phyloP scores from a whole-genome alignment of 2,797 vertebrate genomes.

The Corythornis leucogaster region DNA sequence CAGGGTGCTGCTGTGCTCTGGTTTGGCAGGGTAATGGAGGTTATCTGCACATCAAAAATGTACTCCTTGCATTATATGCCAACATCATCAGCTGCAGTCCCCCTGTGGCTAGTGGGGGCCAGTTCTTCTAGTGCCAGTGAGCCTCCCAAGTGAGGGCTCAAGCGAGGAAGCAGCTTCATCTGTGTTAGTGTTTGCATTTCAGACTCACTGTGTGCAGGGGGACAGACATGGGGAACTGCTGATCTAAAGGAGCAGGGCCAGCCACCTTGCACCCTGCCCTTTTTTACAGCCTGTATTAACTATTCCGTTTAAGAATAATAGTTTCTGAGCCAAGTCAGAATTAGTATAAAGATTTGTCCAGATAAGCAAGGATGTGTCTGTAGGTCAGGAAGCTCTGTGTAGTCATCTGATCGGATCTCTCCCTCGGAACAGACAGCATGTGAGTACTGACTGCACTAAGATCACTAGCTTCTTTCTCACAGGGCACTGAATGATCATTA shows the following conservation, averaged over 20 bases:
- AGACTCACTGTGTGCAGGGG: not conserved
- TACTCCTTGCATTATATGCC: not conserved
- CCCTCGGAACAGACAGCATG: not conserved
- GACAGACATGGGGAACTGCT: not conserved
- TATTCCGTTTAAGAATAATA: not conserved
- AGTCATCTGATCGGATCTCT: not conserved
- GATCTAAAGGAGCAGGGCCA: not conserved
- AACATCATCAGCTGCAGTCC: not conserved
- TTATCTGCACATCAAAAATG: not conserved
- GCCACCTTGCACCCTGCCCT: not conserved
- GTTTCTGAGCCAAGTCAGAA: not conserved
- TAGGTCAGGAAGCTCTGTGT: not conserved
- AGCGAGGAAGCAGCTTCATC: not conserved
- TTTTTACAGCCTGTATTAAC: not conserved
- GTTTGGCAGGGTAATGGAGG: not conserved
- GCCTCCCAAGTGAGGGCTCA: not conserved
- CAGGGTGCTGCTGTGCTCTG: fast-evolving
- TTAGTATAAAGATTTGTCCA: not conserved
- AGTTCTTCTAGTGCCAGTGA: not conserved
- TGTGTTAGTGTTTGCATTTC: not conserved
- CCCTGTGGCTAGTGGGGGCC: not conserved
- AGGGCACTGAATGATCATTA: slow-evolving; percentile 54
- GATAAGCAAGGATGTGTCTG: not conserved
- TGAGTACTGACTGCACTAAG: slow-evolving; percentile 7
- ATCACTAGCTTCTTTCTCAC: slow-evolving; percentile 53